Conservation (phyloP, 2,113 vertebrate species). For the Carettochelys insculpta region DNA sequence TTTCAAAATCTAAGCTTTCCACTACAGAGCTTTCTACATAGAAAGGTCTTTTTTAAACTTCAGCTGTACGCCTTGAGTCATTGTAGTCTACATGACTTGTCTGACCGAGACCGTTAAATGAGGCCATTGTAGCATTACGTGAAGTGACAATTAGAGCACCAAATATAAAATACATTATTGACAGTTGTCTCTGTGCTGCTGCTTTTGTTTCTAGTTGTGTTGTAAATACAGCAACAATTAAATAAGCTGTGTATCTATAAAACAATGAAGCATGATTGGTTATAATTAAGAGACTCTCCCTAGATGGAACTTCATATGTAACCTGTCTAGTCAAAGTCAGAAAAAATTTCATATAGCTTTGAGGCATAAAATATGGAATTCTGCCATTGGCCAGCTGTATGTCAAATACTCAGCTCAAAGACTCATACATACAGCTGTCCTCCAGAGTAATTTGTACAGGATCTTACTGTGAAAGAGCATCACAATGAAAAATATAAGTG, state of each 20-base stretch:
- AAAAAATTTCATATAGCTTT: background rate
- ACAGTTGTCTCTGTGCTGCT: conserved; percentile 19
- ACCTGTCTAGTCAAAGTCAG: conserved; percentile 3
- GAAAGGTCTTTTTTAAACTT: background rate
- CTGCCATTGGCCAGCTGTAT: background rate
- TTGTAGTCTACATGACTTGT: background rate
- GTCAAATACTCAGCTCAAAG: conserved; percentile 9
- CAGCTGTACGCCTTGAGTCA: background rate
- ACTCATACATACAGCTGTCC: background rate
- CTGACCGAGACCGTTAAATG: background rate
- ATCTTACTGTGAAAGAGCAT: conserved; percentile 12
- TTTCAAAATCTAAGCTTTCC: background rate
- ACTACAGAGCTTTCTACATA: background rate
- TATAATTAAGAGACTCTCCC: background rate
- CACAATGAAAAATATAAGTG: conserved; percentile 10
- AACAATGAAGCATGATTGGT: too few relatives aligned
- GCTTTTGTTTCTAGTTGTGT: conserved; percentile 37
- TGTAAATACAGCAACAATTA: conserved; percentile 28
- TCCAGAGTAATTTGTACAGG: conserved; percentile 23
- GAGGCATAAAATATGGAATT: background rate
- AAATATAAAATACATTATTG: conserved; percentile 9
- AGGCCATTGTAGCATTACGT: background rate
- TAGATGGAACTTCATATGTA: conserved; percentile 7
- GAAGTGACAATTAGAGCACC: background rate
- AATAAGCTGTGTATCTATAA: conserved; percentile 14